Base-by-base conservation (phyloP, 2,888 invertebrate genomes). In the Scaptomyza tumidula region DNA sequence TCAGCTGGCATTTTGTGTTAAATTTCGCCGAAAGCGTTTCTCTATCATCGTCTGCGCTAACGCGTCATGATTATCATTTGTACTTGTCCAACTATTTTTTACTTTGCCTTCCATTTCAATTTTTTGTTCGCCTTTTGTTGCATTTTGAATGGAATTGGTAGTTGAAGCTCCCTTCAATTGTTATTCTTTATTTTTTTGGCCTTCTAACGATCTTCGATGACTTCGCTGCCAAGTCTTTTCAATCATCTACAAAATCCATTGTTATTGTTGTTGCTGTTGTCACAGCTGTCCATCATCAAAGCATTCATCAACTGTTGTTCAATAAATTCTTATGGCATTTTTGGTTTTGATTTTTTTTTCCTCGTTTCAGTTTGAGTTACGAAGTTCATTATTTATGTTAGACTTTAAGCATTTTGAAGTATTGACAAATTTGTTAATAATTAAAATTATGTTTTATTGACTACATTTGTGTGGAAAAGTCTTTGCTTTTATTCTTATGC, bases 1-100 rank as follows among this genome's bases (percentile, higher is more conserved):
- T 45, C n/a, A 24, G 33, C 43, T 74, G 78, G 66, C 70, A 79
- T 73, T 86, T 85, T 71, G 62, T 73, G 57, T 76, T 68, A 55
- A 78, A 78, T 83, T 80, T 75, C 73, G 73, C 84, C 84, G 43
- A 71, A 73, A 83, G 84, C 84, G 64, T 64, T 76, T 83, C 86
- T 80, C 80, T 68, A 88, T 86, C 84, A 80, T 69, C 71, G 73
- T 72, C 72, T 67, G 52, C 59, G 44, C 65, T 63, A 66, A 63
- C 57, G 70, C 86, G 52, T 59, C 75, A 72, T 79, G 78, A 69
- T 67, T 64, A 80, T 73, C 66, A 69, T 70, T 79, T 73, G 63
- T 79, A 69, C 73, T 76, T 60, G 73, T 72, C 64, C 61, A 70
- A 50, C 48, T 44, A 56, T 14, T 33, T 14, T 33, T 37, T 27